Percentiles rank a stretch among this genome's conserved stretches.
phyloP scores from a whole-genome alignment of 1,140 invertebrate genomes.

The Monomorium pharaonis region DNA sequence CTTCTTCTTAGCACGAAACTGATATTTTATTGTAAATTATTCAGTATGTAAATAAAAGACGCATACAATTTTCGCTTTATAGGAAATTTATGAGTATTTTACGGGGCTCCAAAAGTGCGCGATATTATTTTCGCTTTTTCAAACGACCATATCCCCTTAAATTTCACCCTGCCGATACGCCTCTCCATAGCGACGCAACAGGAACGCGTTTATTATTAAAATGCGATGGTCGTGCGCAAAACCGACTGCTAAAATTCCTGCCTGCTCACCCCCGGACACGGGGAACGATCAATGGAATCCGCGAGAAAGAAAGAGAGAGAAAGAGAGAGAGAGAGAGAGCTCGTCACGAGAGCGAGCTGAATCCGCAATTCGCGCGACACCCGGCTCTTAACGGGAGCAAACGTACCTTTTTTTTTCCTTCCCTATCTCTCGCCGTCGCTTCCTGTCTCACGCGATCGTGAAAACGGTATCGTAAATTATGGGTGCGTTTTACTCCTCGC shows the following conservation, averaged over 20 bases:
- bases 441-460: slow-evolving; percentile 54
- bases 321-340: too few relatives aligned
- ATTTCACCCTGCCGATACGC: background rate
- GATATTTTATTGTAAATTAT: background rate
- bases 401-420: slow-evolving; percentile 6
- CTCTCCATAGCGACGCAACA: slow-evolving; percentile 8
- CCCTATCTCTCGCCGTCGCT: background rate
- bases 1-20: too few relatives aligned
- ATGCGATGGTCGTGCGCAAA: slow-evolving; percentile 6
- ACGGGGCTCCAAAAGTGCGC: background rate
- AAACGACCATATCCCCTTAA: slow-evolving; percentile 10
- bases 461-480: slow-evolving; percentile 66
- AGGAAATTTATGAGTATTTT: background rate
- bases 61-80: background rate
- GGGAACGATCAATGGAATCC: slow-evolving; percentile 51
- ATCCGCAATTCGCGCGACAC: slow-evolving; percentile 56
- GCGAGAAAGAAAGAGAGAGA: too few relatives aligned
- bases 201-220: slow-evolving; percentile 54
- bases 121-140: background rate
- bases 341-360: slow-evolving; percentile 47
- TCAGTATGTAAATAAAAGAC: background rate
- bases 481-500: slow-evolving; percentile 54
- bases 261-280: slow-evolving; percentile 7
- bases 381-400: slow-evolving; percentile 46
- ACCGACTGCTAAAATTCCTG: slow-evolving; percentile 45